Conservation (phyloP, 2,888 invertebrate species). For the Ceriagrion tenellum region DNA sequence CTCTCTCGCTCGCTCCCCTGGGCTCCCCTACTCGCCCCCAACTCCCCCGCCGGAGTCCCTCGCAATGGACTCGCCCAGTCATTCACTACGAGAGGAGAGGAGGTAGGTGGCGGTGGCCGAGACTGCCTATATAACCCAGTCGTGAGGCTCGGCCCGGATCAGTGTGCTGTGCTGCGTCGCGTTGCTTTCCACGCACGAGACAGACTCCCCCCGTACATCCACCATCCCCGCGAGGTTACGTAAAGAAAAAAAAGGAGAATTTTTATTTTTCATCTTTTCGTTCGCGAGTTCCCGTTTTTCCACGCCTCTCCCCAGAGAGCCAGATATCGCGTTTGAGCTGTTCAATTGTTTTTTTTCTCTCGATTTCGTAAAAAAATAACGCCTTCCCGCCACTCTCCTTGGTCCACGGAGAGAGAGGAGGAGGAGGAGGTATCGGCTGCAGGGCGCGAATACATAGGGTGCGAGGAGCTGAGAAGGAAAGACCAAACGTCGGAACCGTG, state of each 20-base stretch:
- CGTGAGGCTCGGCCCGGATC: conserved; percentile 69
- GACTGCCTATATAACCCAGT: conserved; percentile 71
- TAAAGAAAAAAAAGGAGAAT: neutral
- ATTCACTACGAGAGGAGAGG: conserved; percentile 71
- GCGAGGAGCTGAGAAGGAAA: too few species aligned
- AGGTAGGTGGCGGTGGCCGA: neutral
- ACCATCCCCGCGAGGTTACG: neutral
- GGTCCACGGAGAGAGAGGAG: neutral
- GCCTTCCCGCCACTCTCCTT: neutral
- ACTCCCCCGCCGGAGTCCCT: conserved; percentile 58
- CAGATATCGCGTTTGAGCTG: neutral
- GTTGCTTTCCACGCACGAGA: neutral
- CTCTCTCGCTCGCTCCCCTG: conserved; percentile 3
- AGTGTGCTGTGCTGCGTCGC: conserved; percentile 12
- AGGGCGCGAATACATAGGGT: too few species aligned
- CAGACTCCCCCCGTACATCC: neutral
- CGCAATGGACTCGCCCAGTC: conserved; percentile 71
- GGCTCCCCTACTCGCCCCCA: conserved; percentile 56
- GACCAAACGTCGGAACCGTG: neutral
- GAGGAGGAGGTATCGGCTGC: too few species aligned
- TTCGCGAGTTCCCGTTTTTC: neutral
- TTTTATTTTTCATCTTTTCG: neutral
- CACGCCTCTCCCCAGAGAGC: neutral
- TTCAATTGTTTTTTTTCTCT: neutral
- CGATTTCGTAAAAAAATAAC: neutral